Evolutionary conservation across 2,888 invertebrate species (phyloP), one percentile per base, ranked within the genome.

Genomic region (Drosophila histrio): DNA sequence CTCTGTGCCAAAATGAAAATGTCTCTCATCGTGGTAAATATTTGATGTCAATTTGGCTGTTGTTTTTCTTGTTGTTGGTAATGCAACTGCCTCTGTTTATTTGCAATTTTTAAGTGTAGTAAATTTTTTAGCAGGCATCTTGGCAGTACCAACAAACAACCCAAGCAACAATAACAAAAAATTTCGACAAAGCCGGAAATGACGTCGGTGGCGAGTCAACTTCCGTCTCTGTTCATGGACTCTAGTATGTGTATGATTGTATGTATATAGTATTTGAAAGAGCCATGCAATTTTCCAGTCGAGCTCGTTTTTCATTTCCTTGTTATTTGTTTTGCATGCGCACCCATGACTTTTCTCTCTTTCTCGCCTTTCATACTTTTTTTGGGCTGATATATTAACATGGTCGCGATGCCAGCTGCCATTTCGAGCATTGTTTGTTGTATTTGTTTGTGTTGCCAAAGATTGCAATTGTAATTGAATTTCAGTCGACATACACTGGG

Each of bases 301-400:
- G 87, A 71, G 88, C 84, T 88, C 84, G 77, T 83, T 86, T 84
- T 86, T 86, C 88, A 88, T 88, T 84, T 88, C 87, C 77, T 61
- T 86, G 59, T 83, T 84, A 86, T 84, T 88, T 84, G 88, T 73
- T 88, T 84, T 88, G 66, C 75, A 83, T 85, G 54, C 64, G 19
- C 54, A 36, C 7, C 63, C 30, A 15, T 13, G 1, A 11, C 32
- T 21, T 36, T 32, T 36, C 15, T 22, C 21, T 32, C 13, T 8
- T 24, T 32, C 9, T 28, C 36, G 11, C 49, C 43, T 38, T 49
- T 46, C 1, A 26, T 39, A 11, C 11, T 24, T 34, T 72, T 66
- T 71, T 65, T 63, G 36, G 49, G 32, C 72, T 74, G 72, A 78
- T 87, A 68, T 74, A 81, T 85, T 81, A 84, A 87, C 81, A 79